Evolutionary conservation across 2,888 invertebrate species (phyloP), one percentile per base, ranked within the genome.

Genomic region (Cylindroiulus punctatus): DNA sequence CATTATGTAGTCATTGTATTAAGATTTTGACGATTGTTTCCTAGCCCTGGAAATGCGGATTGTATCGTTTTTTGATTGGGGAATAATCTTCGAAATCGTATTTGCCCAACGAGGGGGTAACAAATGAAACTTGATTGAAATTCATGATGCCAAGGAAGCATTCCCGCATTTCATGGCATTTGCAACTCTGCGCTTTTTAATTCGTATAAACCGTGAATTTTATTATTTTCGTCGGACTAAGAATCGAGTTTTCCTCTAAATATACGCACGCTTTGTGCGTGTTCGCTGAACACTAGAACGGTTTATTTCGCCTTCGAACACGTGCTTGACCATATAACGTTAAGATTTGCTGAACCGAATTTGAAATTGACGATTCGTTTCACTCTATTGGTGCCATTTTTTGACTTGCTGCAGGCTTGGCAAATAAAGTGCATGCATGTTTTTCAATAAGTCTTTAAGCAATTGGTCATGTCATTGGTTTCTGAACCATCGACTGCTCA

Each of bases 251-350:
- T 57, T 76, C 26, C 26, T 14, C 12, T 8, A 76, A 76, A 76
- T 30, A 30, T 76, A 14, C 76, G 65, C 65, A 2, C 12, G 65
- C 22, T 22, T 5, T 22, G 65, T 65, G 0, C 65, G 76, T 76
- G 76, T 76, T 76, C 26, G 4, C 26, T 12, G 30, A 76, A 14
- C 30, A 17, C 76, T 30, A 3, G 26, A 14, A 76, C 26, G 2
- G 14, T 76, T 76, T 76, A 76, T 30, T 30, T 14, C 76, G 30
- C 76, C 4, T 76, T 76, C 76, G 26, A 30, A 76, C 76, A 76
- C 76, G 76, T 76, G 76, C 76, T 76, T 30, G 76, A 76, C 76
- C 76, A 76, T 76, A 30, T 76, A 76, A 76, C 30, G 8, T 30
- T 30, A 12, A 30, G 76, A 76, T 76, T 76, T 30, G 76, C 30